Base-by-base conservation (phyloP, 2,888 invertebrate species). In the Liopterus haemorrhoidalis region DNA sequence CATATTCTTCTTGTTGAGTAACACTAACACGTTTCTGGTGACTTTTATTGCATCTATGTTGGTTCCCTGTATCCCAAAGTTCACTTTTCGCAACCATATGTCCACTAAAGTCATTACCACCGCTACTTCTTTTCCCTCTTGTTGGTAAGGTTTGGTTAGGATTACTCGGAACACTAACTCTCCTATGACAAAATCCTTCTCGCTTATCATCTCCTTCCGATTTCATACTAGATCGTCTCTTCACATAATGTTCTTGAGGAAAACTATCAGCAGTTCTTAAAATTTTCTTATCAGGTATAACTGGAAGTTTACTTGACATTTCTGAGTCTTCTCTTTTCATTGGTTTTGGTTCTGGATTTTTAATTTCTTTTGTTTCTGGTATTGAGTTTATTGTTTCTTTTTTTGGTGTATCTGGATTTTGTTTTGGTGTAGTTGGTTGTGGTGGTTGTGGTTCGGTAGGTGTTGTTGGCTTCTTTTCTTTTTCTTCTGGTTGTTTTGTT, bases 31-130 rank as follows among this genome's bases (percentile, higher is more conserved):
- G 55, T 46, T 66, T 66, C 49, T 61, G 64, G 50, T 66, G 65
- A n/a, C 52, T 53, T 47, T 65, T 66, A n/a, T 54, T 50, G 44
- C 68, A 68, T 20, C 67, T 54, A 42, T 68, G 68, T 32, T 66
- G 66, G 47, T 54, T 66, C 2, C 68, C 68, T 0, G 68, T 69
- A 48, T 69, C 68, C 69, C 69, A 69, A n/a, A 69, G 52, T 49
- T 69, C 69, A 41, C 68, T 68, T 52, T 69, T 69, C 1, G 68
- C 61, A 9, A 69, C 69, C 4, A 69, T 63, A 51, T 69, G 69
- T 2, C 66, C 66, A 3, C 66, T 66, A 31, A 60, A 64, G 15
- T 68, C 67, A n/a, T n/a, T n/a, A 5, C 28, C 14, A n/a, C 27
- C 37, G 12, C 24, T 35, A 4, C 56, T 36, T 57, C 76, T 76